Conservation (phyloP, 2,888 invertebrate genomes). For the Nycteola revayana region DNA sequence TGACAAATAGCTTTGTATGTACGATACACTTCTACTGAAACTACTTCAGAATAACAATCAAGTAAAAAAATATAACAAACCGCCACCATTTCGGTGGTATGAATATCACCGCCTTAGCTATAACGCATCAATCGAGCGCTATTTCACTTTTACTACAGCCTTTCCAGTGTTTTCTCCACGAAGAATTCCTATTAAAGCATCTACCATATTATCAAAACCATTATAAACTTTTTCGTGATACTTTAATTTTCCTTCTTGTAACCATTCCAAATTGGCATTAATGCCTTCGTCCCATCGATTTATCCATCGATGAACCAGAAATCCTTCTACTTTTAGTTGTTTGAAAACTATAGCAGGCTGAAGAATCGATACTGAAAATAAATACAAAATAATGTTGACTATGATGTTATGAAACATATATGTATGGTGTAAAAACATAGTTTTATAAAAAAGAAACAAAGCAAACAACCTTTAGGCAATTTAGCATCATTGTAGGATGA, state of each 20-base stretch:
- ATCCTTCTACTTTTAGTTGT: constrained; percentile 87
- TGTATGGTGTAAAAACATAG: no score
- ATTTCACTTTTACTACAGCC: constrained; percentile 84
- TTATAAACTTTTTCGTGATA: constrained; percentile 86
- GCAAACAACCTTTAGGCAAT: constrained; percentile 64
- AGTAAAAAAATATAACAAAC: neutral
- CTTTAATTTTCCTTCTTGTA: constrained; percentile 86
- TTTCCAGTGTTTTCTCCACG: constrained; percentile 87
- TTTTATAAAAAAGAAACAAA: neutral
- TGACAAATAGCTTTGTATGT: no score
- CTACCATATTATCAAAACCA: constrained; percentile 88
- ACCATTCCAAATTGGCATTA: constrained; percentile 83
- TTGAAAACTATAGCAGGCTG: constrained; percentile 83
- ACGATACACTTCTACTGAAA: no score
- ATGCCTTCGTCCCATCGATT: constrained; percentile 84
- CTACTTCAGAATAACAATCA: no score
- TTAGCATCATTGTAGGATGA: constrained; percentile 83
- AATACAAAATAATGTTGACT: neutral
- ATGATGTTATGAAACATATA: no score
- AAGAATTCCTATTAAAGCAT: constrained; percentile 84
- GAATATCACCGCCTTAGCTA: no score
- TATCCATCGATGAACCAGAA: constrained; percentile 80
- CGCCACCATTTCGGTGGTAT: no score
- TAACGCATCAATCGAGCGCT: constrained; percentile 27
- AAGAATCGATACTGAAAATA: constrained; percentile 64